These are phyloP conservation scores for Dioctria rufipes DNA, from an alignment of 2,888 invertebrate genomes.

Conservation along the genomic window DNA sequence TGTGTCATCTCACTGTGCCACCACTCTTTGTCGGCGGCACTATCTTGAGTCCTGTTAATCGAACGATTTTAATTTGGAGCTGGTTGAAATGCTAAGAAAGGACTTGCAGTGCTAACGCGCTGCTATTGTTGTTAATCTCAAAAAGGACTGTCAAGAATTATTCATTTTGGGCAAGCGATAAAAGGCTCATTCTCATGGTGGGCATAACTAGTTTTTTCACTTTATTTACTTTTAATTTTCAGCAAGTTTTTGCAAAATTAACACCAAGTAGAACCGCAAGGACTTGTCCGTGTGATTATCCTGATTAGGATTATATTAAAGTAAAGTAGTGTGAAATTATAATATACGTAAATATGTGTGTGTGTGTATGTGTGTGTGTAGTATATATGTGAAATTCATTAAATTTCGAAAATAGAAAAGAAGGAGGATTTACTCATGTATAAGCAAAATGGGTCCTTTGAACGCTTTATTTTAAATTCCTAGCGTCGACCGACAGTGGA, in stretches of 20 bases:
- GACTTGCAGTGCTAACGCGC: slow-evolving; percentile 22
- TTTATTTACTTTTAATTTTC: slow-evolving; percentile 51
- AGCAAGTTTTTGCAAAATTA: slow-evolving; percentile 48
- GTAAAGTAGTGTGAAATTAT: too few relatives aligned
- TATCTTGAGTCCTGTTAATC: slow-evolving; percentile 33
- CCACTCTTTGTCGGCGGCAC: slow-evolving; percentile 40
- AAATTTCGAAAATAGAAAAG: slow-evolving; percentile 19
- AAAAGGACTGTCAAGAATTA: not conserved
- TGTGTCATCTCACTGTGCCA: too few relatives aligned
- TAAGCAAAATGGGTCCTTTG: slow-evolving; percentile 8
- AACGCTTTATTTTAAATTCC: too few relatives aligned
- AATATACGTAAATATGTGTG: not conserved
- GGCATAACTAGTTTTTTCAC: slow-evolving; percentile 29
- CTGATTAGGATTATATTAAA: slow-evolving; percentile 5
- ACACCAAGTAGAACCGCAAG: slow-evolving; percentile 1
- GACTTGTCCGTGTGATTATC: slow-evolving; percentile 9
- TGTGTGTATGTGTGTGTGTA: not conserved
- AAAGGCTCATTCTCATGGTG: slow-evolving; percentile 14
- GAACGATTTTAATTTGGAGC: slow-evolving; percentile 44
- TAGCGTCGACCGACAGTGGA: too few relatives aligned
- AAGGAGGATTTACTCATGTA: slow-evolving; percentile 6
- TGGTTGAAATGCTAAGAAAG: slow-evolving; percentile 48
- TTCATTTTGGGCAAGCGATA: slow-evolving; percentile 8
- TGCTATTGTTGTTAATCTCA: not conserved
- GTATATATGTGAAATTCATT: slow-evolving; percentile 22